Conservation (phyloP, 2,888 invertebrate species). For the Agriotes lineatus region DNA sequence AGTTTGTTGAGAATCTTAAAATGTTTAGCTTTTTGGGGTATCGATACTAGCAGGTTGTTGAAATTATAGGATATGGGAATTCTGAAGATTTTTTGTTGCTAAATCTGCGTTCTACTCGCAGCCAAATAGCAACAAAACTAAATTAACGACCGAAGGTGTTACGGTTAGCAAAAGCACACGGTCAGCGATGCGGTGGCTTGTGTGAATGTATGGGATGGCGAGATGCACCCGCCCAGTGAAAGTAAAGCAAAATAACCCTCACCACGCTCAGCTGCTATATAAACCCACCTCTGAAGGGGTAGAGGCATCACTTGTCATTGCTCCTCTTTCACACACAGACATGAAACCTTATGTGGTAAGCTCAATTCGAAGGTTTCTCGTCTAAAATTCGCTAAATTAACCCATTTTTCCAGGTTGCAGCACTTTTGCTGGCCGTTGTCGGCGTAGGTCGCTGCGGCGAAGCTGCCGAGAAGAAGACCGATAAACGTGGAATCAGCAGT, state of each 20-base stretch:
- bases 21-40: no score
- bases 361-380: neutral
- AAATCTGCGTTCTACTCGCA: no score
- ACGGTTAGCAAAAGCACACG: conserved; percentile 27
- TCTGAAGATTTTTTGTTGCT: no score
- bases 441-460: conserved; percentile 35
- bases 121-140: neutral
- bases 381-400: no score
- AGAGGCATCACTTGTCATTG: conserved; percentile 51
- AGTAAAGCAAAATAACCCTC: conserved; percentile 50
- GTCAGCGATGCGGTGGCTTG: conserved; percentile 41
- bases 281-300: conserved; percentile 46
- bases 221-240: conserved; percentile 52
- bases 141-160: conserved; percentile 28
- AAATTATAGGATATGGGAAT: no score
- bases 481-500: conserved; percentile 46
- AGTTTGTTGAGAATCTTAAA: no score
- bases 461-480: conserved; percentile 45
- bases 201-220: conserved; percentile 45
- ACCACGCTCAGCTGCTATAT: conserved; percentile 47
- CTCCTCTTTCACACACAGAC: conserved; percentile 47
- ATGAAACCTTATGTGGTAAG: conserved; percentile 46
- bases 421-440: conserved; percentile 36
- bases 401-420: conserved; percentile 35
- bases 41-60: no score